phyloP scores from a whole-genome alignment of 2,797 vertebrate species.

The Tauraco hartlaubi region DNA sequence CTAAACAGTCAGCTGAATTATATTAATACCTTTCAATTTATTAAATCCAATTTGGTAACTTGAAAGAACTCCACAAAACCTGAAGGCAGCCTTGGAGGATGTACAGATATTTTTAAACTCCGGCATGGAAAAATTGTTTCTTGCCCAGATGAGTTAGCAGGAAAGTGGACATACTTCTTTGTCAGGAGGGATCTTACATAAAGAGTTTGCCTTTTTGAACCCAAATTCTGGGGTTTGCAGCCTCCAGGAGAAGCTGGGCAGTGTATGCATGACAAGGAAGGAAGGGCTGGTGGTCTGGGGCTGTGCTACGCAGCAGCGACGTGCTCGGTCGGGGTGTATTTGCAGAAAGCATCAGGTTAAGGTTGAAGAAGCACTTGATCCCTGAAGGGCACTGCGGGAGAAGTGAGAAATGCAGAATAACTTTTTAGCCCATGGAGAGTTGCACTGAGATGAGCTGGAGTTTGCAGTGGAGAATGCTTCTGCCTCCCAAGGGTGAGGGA shows the following conservation, averaged over 20 bases:
- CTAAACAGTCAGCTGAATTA: neutral
- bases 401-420: neutral
- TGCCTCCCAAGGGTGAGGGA: neutral
- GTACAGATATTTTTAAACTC: neutral
- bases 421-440: accelerated
- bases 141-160: neutral
- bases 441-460: neutral
- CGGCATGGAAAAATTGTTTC: accelerated
- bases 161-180: accelerated
- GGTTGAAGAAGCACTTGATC: neutral
- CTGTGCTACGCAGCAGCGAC: accelerated
- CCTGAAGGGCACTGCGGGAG: neutral
- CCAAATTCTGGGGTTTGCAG: accelerated
- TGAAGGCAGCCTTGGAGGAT: too few relatives aligned
- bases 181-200: too few relatives aligned
- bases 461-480: accelerated
- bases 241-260: neutral
- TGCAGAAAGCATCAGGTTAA: neutral
- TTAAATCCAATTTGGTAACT: neutral
- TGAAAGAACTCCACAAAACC: neutral
- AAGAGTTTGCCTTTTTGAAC: neutral
- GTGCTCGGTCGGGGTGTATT: too few relatives aligned
- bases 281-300: neutral
- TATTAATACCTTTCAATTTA: neutral
- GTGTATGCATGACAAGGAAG: accelerated